A percentile compares a stretch with the other conserved stretches of the same genome.
phyloP scores from a whole-genome alignment of 2,113 vertebrate species.

The Lagopus muta region DNA sequence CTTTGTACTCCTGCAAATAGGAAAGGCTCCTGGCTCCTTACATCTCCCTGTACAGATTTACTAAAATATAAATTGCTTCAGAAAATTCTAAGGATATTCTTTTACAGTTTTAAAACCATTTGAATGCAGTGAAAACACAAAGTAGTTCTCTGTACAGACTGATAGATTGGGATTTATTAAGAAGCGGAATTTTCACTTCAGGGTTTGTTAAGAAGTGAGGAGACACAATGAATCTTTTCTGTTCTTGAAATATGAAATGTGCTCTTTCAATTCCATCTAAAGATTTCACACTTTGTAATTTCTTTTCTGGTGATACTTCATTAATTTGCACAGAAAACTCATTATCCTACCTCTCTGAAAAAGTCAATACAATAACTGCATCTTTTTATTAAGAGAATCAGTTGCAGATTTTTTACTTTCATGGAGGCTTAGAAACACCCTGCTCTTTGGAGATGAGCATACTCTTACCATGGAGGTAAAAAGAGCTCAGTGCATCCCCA shows the following conservation, averaged over 20 bases:
- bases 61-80: slow-evolving; percentile 6
- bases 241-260: not conserved
- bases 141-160: not conserved
- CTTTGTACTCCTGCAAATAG: not conserved
- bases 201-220: slow-evolving; percentile 32
- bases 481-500: not conserved
- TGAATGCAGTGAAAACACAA: not conserved
- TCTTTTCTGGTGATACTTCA: slow-evolving; percentile 43
- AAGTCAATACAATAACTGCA: slow-evolving; percentile 30
- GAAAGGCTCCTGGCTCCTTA: not conserved
- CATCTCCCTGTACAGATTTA: not conserved
- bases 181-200: not conserved
- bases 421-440: not conserved
- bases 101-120: not conserved
- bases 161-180: slow-evolving; percentile 1
- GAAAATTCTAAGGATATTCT: not conserved
- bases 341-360: not conserved
- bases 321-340: slow-evolving; percentile 31
- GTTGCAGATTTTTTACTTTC: not conserved
- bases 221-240: not conserved
- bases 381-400: not conserved
- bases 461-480: not conserved
- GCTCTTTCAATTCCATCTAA: slow-evolving; percentile 31
- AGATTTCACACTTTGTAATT: slow-evolving; percentile 31
- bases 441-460: not conserved